These are phyloP conservation scores for Lithobates sylvaticus DNA, from an alignment of 2,797 vertebrate species.

Conservation along the genomic window DNA sequence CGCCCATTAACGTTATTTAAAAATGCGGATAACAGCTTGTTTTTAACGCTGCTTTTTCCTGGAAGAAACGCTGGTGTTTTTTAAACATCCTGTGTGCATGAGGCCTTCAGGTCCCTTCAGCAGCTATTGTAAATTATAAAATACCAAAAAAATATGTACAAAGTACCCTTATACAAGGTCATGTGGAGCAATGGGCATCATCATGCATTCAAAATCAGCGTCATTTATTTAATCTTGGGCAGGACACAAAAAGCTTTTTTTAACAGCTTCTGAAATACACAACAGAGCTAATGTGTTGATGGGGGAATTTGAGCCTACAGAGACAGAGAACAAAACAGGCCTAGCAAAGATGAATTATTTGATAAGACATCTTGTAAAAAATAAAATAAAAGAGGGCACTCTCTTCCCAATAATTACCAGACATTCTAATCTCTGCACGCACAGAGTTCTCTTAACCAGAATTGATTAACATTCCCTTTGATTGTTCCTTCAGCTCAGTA, in stretches of 20 bases:
- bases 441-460: background rate
- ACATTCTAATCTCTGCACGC: conserved; percentile 43
- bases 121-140: too few relatives aligned
- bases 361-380: conserved; percentile 17
- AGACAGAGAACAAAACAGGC: background rate
- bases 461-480: conserved; percentile 9
- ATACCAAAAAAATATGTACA: too few relatives aligned
- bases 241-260: background rate
- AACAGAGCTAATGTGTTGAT: conserved; percentile 5
- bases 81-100: too few relatives aligned
- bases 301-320: background rate
- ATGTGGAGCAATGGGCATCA: background rate
- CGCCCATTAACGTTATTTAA: too few relatives aligned
- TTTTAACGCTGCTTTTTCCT: too few relatives aligned
- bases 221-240: background rate
- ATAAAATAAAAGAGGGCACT: background rate
- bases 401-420: conserved; percentile 9
- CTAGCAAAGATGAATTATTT: conserved; percentile 30
- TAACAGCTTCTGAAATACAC: background rate
- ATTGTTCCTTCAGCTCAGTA: conserved; percentile 1
- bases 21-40: too few relatives aligned
- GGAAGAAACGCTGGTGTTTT: too few relatives aligned
- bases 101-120: too few relatives aligned
- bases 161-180: background rate
- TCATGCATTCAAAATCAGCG: background rate